Percentiles rank a stretch among this genome's conserved stretches.
phyloP scores from a whole-genome alignment of 2,113 vertebrate genomes.

The Pelecanoides urinatrix region DNA sequence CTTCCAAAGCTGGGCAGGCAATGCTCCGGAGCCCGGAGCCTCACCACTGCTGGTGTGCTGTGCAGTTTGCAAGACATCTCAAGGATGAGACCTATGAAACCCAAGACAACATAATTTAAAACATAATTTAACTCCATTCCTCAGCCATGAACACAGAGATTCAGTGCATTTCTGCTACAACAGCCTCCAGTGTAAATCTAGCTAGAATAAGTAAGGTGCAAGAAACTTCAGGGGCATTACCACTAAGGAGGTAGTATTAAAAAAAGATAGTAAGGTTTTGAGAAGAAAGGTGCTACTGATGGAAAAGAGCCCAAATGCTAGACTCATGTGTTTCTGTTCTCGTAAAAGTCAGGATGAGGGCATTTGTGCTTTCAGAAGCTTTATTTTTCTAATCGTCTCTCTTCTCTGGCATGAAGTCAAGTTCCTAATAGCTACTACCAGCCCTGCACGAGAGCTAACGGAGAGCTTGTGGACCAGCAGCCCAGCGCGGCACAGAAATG shows the following conservation, averaged over 20 bases:
- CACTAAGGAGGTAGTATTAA: neutral
- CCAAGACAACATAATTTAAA: neutral
- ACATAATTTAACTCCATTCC: neutral
- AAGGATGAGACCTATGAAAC: neutral
- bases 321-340: neutral
- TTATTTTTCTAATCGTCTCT: neutral
- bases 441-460: accelerated
- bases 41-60: accelerated
- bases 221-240: neutral
- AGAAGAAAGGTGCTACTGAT: neutral
- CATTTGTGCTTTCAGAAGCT: neutral
- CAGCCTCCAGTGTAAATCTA: neutral
- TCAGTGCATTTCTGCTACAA: neutral
- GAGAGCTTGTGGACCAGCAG: neutral
- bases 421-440: neutral
- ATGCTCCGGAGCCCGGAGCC: neutral
- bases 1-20: neutral
- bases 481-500: neutral
- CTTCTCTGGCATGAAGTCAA: neutral
- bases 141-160: neutral
- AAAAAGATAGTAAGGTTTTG: neutral
- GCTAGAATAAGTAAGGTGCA: neutral
- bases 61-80: neutral
- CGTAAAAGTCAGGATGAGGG: neutral
- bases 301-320: neutral